These are phyloP conservation scores for Ylistrum balloti DNA, from an alignment of 1,140 invertebrate species.

Conservation along the genomic window DNA sequence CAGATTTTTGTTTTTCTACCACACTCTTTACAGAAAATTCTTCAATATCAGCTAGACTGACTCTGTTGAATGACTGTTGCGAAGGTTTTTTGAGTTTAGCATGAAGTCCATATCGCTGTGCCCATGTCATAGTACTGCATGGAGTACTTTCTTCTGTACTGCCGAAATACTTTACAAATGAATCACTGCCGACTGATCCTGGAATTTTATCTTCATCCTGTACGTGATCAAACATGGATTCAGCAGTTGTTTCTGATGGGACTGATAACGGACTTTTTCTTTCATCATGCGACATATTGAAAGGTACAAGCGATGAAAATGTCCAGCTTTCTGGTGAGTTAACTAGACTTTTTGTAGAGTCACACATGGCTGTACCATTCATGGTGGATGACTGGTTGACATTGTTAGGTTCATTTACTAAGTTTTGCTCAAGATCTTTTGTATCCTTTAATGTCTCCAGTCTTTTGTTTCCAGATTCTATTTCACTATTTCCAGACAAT, in stretches of 20 bases:
- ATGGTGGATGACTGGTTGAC: neutral
- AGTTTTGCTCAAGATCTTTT: neutral
- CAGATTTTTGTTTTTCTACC: neutral
- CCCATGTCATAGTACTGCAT: neutral
- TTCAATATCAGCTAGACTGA: conserved; percentile 14
- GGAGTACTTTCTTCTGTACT: neutral
- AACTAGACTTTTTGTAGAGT: neutral
- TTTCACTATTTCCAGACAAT: neutral
- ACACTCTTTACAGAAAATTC: neutral
- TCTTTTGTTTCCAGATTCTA: neutral
- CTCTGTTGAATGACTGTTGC: neutral
- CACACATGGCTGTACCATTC: neutral
- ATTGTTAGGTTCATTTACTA: neutral
- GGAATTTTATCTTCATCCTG: neutral
- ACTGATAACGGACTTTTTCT: neutral
- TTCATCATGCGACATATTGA: neutral
- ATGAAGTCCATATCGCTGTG: conserved; percentile 1
- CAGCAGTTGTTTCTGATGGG: neutral
- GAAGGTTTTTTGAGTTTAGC: neutral
- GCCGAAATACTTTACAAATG: neutral
- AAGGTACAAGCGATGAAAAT: neutral
- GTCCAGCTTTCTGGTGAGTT: conserved; percentile 25
- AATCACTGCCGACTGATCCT: neutral
- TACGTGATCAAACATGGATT: neutral
- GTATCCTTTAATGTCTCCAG: neutral